Conservation (phyloP, 23 tunicate genomes). For the Halocynthia roretzi region DNA sequence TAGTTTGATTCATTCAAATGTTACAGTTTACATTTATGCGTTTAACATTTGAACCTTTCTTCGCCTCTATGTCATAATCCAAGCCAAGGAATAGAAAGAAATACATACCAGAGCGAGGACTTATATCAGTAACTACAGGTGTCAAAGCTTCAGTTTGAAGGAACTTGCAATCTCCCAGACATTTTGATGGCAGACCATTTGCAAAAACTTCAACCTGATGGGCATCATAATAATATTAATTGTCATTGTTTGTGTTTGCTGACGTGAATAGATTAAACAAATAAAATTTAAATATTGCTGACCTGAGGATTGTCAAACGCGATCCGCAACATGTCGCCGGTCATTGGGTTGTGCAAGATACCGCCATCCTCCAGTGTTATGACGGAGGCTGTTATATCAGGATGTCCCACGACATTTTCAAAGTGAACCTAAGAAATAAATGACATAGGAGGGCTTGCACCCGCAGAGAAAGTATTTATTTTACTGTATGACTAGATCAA, state of each 20-base stretch:
- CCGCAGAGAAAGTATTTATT: too few relatives aligned
- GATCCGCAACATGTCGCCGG: constrained; percentile 39
- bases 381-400: constrained; percentile 25
- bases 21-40: too few relatives aligned
- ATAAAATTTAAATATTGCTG: background rate
- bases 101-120: constrained; percentile 4
- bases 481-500: too few relatives aligned
- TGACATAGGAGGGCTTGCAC: too few relatives aligned
- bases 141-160: background rate
- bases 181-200: constrained; percentile 24
- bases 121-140: constrained; percentile 3
- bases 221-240: background rate
- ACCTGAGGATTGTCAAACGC: constrained; percentile 40
- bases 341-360: constrained; percentile 37
- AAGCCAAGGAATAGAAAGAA: background rate
- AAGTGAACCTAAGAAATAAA: constrained; percentile 8
- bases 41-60: too few relatives aligned
- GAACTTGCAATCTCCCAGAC: constrained; percentile 13
- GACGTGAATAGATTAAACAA: too few relatives aligned
- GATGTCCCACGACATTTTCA: constrained; percentile 26
- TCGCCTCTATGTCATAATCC: too few relatives aligned
- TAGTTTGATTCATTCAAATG: too few relatives aligned
- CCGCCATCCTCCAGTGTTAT: constrained; percentile 22
- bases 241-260: background rate
- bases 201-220: constrained; percentile 16